Conservation (phyloP, 2,797 vertebrate genomes). For the Sebastes steindachneri region DNA sequence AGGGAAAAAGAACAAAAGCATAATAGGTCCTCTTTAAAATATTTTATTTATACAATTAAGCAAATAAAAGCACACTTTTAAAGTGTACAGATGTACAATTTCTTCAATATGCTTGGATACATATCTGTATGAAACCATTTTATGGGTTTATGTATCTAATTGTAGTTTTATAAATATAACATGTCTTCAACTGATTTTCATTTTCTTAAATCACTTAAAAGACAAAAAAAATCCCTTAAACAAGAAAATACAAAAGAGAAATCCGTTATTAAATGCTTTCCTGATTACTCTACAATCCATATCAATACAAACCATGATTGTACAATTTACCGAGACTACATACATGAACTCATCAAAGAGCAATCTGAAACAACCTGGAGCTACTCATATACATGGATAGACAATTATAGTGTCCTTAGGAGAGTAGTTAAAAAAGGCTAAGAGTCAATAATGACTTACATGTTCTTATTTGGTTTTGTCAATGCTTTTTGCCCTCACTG, state of each 20-base stretch:
- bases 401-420: conserved; percentile 76
- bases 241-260: conserved; percentile 29
- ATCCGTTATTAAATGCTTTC: conserved; percentile 22
- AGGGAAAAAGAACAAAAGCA: neutral
- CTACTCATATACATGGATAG: conserved; percentile 67
- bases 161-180: neutral
- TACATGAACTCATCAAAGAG: conserved; percentile 72
- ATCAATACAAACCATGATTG: conserved; percentile 44
- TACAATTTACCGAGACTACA: conserved; percentile 43
- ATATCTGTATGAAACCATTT: neutral
- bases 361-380: conserved; percentile 76
- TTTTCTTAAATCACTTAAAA: conserved; percentile 5
- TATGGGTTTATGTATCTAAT: neutral
- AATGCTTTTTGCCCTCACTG: conserved; percentile 68
- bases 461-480: conserved; percentile 78
- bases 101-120: neutral
- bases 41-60: neutral
- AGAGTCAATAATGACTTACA: conserved; percentile 81
- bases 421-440: conserved; percentile 82
- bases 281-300: conserved; percentile 44
- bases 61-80: neutral
- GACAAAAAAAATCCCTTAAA: neutral
- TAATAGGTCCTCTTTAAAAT: neutral
- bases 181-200: neutral
- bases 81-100: neutral